Conservation (phyloP, 2,888 invertebrate genomes). For the Lasioglossum marginatum region DNA sequence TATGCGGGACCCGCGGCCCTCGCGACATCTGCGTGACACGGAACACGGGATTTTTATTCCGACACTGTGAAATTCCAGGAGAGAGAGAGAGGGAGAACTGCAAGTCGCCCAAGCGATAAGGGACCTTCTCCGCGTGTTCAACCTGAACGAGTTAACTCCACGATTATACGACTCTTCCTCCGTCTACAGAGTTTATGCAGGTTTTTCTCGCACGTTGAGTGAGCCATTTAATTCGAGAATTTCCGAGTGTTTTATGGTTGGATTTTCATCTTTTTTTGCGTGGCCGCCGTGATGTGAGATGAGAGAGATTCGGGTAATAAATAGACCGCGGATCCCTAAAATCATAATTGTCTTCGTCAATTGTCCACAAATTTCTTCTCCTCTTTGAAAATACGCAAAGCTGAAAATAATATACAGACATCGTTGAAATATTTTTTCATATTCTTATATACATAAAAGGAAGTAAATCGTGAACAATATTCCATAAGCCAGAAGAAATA, state of each 20-base stretch:
- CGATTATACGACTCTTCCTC: not conserved
- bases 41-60: not conserved
- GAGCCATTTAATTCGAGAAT: not conserved
- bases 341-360: too few relatives aligned
- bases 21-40: slow-evolving; percentile 3
- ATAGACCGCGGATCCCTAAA: not conserved
- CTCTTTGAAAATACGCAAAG: too few relatives aligned
- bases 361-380: too few relatives aligned
- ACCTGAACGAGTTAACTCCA: not conserved
- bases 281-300: not conserved
- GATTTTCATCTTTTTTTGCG: not conserved
- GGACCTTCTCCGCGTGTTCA: not conserved
- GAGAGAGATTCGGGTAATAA: not conserved
- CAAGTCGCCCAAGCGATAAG: not conserved
- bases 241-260: not conserved
- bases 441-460: too few relatives aligned
- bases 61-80: not conserved
- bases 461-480: too few relatives aligned
- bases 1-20: not conserved
- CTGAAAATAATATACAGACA: too few relatives aligned
- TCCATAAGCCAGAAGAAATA: not conserved
- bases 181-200: not conserved
- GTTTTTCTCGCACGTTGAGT: not conserved
- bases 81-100: not conserved
- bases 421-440: too few relatives aligned